Percentiles rank a stretch among this genome's conserved stretches.
phyloP scores from a whole-genome alignment of 2,797 vertebrate genomes.

The Notolabrus celidotus region DNA sequence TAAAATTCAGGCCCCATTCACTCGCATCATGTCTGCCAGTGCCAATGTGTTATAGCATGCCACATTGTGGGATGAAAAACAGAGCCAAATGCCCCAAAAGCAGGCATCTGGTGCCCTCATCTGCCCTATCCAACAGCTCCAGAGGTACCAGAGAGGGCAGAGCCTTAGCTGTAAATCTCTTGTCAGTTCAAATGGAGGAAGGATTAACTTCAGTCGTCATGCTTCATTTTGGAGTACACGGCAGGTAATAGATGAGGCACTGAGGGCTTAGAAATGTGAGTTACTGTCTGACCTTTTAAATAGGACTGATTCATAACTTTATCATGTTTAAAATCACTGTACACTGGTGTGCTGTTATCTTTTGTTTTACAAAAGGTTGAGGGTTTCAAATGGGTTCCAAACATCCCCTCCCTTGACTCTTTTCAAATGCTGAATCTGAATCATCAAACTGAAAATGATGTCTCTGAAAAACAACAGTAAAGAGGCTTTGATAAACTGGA shows the following conservation, averaged over 20 bases:
- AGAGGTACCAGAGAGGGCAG: slow-evolving; percentile 45
- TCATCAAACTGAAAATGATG: not conserved
- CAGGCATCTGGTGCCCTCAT: slow-evolving; percentile 43
- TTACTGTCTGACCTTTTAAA: slow-evolving; percentile 34
- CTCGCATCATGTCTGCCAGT: slow-evolving; percentile 11
- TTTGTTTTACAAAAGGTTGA: not conserved
- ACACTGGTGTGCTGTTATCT: not conserved
- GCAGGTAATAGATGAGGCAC: slow-evolving; percentile 9
- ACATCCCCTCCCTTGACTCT: not conserved
- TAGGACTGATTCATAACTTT: slow-evolving; percentile 19
- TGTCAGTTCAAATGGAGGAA: slow-evolving; percentile 27
- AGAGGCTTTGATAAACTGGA: not conserved
- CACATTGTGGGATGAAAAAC: slow-evolving; percentile 11
- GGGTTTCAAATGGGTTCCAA: slow-evolving; percentile 1
- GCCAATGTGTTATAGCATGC: slow-evolving; percentile 14
- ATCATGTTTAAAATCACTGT: slow-evolving; percentile 6
- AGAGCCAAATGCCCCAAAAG: slow-evolving; percentile 27
- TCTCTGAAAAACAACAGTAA: not conserved
- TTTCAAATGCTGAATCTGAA: slow-evolving; percentile 8
- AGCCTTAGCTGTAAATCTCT: slow-evolving; percentile 41
- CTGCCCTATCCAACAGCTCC: slow-evolving; percentile 35
- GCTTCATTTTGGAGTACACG: slow-evolving; percentile 9
- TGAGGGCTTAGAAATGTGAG: slow-evolving; percentile 6
- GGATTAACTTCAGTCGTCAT: slow-evolving; percentile 36
- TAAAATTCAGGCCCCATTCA: slow-evolving; percentile 12